Evolutionary conservation across 1,140 invertebrate genomes (phyloP).

Genomic region (Neotoxoptera formosana): DNA sequence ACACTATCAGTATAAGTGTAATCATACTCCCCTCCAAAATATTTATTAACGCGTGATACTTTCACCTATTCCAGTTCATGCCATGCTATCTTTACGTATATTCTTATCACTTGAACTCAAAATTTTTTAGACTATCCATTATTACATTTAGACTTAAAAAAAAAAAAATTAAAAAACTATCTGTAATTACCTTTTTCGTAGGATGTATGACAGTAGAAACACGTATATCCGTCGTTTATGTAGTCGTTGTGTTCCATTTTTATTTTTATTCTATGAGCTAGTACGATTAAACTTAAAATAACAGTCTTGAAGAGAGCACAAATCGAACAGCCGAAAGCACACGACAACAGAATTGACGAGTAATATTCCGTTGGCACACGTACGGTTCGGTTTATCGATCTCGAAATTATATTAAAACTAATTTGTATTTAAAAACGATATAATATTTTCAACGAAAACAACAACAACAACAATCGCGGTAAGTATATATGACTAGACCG

Average conservation of each 20-base stretch:
- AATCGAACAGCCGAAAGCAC: too few species aligned
- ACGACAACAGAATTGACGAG: not conserved
- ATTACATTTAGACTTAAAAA: not conserved
- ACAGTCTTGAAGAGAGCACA: not conserved
- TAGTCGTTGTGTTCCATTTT: conserved; percentile 41
- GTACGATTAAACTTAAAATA: not conserved
- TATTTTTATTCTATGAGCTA: not conserved
- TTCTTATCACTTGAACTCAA: not conserved
- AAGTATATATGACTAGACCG: not conserved
- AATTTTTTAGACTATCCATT: not conserved
- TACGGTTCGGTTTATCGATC: not conserved
- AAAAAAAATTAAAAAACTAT: not conserved
- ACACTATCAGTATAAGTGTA: not conserved
- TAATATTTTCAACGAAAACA: not conserved
- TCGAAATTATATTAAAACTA: not conserved
- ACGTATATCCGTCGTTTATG: conserved; percentile 44
- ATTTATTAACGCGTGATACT: not conserved
- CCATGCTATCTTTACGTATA: not conserved
- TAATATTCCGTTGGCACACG: not conserved
- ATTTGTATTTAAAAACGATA: not conserved
- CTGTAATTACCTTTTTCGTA: conserved; percentile 47
- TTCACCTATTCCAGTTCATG: not conserved
- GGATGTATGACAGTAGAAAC: conserved; percentile 51
- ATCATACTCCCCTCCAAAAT: not conserved
- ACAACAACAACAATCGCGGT: not conserved